A percentile compares a stretch with the other conserved stretches of the same genome.
Evolutionary conservation across 2,113 vertebrate species (phyloP).

Genomic region (Salvelinus sp.): DNA sequence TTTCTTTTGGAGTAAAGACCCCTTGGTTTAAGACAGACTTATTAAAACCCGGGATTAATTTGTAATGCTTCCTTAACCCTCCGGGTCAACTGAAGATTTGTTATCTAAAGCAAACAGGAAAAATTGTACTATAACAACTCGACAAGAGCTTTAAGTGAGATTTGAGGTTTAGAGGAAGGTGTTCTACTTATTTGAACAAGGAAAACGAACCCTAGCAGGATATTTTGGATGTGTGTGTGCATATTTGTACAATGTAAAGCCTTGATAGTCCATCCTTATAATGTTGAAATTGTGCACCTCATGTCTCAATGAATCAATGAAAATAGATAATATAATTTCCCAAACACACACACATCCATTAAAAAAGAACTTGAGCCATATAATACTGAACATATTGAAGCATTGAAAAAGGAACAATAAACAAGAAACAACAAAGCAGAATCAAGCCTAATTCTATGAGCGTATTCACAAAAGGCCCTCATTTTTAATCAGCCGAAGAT

Average conservation of each 20-base stretch:
- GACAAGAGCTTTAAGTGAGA: constrained; percentile 55
- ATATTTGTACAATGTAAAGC: constrained; percentile 10
- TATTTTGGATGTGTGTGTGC: constrained; percentile 4
- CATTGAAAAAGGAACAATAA: neutral
- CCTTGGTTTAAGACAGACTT: constrained; percentile 92
- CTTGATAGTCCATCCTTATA: constrained; percentile 11
- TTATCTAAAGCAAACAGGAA: constrained; percentile 81
- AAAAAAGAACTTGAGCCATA: too few species aligned
- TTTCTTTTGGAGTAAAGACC: constrained; percentile 75
- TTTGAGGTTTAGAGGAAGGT: constrained; percentile 49
- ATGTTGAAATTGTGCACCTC: neutral
- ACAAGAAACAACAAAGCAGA: neutral
- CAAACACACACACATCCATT: too few species aligned
- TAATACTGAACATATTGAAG: neutral
- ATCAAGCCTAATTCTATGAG: neutral
- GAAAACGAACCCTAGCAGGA: constrained; percentile 11
- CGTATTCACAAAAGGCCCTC: constrained; percentile 21
- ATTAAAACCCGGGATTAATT: constrained; percentile 98
- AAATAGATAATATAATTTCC: neutral
- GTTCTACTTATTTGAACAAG: constrained; percentile 49
- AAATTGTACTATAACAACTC: constrained; percentile 65
- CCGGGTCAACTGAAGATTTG: constrained; percentile 86
- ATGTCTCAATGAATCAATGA: neutral
- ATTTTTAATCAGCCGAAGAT: constrained; percentile 26
- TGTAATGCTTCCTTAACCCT: constrained; percentile 86